phyloP scores from a whole-genome alignment of 1,140 invertebrate species.

The Zaprionus taronus region DNA sequence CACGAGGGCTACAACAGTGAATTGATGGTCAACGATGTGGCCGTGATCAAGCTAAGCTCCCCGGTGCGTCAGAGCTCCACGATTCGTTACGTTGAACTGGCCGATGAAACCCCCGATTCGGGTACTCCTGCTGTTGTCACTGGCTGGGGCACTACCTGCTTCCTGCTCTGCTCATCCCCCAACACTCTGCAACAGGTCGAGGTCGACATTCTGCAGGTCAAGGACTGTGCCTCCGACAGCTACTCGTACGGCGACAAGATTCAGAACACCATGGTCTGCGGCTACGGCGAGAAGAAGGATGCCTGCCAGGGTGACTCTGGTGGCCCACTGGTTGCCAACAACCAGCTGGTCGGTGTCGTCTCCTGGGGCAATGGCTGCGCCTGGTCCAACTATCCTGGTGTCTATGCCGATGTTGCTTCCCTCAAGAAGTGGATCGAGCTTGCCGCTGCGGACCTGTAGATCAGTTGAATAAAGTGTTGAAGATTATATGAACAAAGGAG shows the following conservation, averaged over 20 bases:
- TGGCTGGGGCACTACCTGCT: constrained; percentile 75
- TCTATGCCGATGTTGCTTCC: constrained; percentile 88
- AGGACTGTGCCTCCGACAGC: constrained; percentile 30
- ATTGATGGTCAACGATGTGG: constrained; percentile 85
- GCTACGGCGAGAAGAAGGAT: constrained; percentile 85
- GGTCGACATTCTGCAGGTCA: constrained; percentile 36
- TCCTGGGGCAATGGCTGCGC: constrained; percentile 90
- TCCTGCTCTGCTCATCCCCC: constrained; percentile 50
- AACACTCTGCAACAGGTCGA: constrained; percentile 38
- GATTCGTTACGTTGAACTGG: constrained; percentile 51
- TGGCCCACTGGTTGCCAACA: constrained; percentile 79
- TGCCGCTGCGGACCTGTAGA: constrained; percentile 13
- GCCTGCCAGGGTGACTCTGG: constrained; percentile 86
- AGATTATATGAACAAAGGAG: not conserved
- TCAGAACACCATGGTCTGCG: constrained; percentile 86
- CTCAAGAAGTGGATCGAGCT: constrained; percentile 83
- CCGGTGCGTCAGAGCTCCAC: constrained; percentile 53
- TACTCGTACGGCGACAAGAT: constrained; percentile 73
- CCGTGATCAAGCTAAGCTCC: constrained; percentile 83
- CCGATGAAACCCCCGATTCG: constrained; percentile 40
- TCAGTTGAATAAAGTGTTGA: constrained; percentile 35
- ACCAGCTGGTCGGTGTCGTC: constrained; percentile 86
- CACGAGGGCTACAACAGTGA: constrained; percentile 69
- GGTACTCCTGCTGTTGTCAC: constrained; percentile 65
- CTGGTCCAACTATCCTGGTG: constrained; percentile 86